Conservation (phyloP, 2,113 vertebrate genomes). For the Pardalotus punctatus region DNA sequence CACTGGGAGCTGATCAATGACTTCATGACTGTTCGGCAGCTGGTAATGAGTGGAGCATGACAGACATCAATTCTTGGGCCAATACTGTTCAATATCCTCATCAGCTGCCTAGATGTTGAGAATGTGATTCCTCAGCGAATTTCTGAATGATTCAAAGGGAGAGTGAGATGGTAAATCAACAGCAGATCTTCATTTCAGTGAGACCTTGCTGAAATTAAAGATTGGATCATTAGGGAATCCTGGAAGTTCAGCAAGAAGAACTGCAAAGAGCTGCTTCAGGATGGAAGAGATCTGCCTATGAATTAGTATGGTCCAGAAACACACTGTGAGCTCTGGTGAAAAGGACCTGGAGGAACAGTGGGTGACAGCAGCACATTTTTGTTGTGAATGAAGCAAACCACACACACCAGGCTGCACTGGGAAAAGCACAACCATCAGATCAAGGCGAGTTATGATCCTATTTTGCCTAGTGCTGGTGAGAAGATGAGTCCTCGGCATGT, state of each 20-base stretch:
- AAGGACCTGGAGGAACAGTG: not conserved
- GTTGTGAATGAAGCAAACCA: not conserved
- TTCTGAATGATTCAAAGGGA: not conserved
- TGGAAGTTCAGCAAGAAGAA: not conserved
- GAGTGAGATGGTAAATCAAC: not conserved
- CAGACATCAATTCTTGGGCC: not conserved
- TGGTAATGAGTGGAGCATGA: conserved; percentile 1
- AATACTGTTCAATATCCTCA: not conserved
- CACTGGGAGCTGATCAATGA: not conserved
- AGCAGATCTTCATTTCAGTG: not conserved
- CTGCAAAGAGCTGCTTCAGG: not conserved
- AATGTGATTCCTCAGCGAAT: not conserved
- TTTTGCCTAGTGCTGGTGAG: not conserved
- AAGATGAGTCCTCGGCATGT: not conserved
- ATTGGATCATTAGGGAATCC: not conserved
- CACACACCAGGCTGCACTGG: rapidly evolving
- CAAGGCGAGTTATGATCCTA: not conserved
- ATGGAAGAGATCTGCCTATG: not conserved
- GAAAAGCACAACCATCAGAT: not conserved
- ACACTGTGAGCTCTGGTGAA: not conserved
- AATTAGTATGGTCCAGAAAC: not conserved
- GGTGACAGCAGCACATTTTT: not conserved
- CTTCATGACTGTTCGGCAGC: not conserved
- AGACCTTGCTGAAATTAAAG: not conserved
- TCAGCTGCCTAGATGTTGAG: not conserved